A percentile compares a stretch with the other conserved stretches of the same genome.
Evolutionary conservation across 2,888 invertebrate species (phyloP).

Genomic region (Stenoptilia bipunctidactyla): DNA sequence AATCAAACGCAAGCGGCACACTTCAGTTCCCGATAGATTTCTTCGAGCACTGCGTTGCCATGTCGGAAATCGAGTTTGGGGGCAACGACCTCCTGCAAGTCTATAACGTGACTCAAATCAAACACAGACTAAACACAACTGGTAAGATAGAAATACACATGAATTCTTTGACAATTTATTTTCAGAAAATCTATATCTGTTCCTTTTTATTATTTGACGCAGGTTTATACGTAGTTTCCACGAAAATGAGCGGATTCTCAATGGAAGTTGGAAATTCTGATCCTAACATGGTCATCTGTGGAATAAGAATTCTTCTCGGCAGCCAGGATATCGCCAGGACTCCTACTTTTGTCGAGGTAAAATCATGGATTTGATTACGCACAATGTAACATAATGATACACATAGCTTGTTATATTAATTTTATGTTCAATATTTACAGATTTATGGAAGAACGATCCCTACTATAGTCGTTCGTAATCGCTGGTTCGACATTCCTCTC

Average conservation of each 20-base stretch:
- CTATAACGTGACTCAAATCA: conserved; percentile 93
- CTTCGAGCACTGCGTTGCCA: conserved; percentile 93
- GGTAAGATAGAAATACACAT: too few species aligned
- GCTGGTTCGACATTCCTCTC: conserved; percentile 97
- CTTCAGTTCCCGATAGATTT: conserved; percentile 94
- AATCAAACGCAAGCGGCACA: conserved; percentile 66
- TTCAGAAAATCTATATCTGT: too few species aligned
- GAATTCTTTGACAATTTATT: too few species aligned
- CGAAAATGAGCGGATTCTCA: conserved; percentile 90
- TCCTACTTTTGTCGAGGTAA: conserved; percentile 81
- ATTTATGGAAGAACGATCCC: conserved; percentile 81
- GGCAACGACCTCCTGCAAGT: conserved; percentile 95
- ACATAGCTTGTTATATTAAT: background rate
- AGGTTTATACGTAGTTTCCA: conserved; percentile 94
- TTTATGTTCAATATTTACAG: conserved; percentile 28
- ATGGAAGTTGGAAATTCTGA: conserved; percentile 91
- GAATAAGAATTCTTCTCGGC: conserved; percentile 88
- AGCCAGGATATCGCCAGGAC: conserved; percentile 84
- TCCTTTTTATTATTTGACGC: conserved; percentile 28
- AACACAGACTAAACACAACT: conserved; percentile 86
- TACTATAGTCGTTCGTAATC: conserved; percentile 78
- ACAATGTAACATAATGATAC: background rate
- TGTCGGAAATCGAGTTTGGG: conserved; percentile 95
- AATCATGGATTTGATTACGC: background rate
- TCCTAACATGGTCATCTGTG: conserved; percentile 89